Base-by-base conservation (phyloP, 2,888 invertebrate species). In the Branchipolynoe longqiensis region DNA sequence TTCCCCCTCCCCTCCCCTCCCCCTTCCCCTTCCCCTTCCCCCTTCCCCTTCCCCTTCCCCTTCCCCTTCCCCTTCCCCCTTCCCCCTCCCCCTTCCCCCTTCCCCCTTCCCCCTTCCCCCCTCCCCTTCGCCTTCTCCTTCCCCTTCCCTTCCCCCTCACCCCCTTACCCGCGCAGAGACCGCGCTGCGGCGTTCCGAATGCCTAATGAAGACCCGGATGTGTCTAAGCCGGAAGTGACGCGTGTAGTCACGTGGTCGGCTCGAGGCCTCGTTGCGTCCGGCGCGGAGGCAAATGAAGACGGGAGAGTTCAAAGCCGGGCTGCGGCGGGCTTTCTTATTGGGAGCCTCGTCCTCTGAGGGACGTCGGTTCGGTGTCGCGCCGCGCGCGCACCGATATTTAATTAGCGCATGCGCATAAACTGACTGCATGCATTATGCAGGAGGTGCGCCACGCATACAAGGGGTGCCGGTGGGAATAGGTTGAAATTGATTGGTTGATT, bases 181-280 rank as follows among this genome's bases (percentile, higher is more conserved):
- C 18, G 69, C 38, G 69, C 33, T 36, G 38, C 69, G 38, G 69
- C 69, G 36, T 69, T 38, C 38, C 69, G 36, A 8, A 36, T n/a
- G n/a, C 36, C 6, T 69, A 69, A 69, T 69, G 69, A 69, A 69
- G 69, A 69, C 69, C 69, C 69, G 69, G 69, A 69, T 69, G 69
- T 69, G 33, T 69, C 36, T 69, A 38, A 69, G 38, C 36, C 69
- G 69, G 69, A 69, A 69, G 69, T 69, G 69, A 58, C 58, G 12
- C 4, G 58, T 4, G 25, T 14, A 58, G n/a, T 58, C 58, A 8
- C 4, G 14, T 58, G 58, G n/a, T n/a, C 58, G 58, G 36, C 38
- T 4, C 1, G 33, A 25, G 6, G 33, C 22, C 33, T 38, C 4
- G 33, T 69, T 33, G 12, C 22, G 33, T 33, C 69, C 69, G 14